Evolutionary conservation across 2,888 invertebrate species (phyloP).

Genomic region (Acleris cristana): DNA sequence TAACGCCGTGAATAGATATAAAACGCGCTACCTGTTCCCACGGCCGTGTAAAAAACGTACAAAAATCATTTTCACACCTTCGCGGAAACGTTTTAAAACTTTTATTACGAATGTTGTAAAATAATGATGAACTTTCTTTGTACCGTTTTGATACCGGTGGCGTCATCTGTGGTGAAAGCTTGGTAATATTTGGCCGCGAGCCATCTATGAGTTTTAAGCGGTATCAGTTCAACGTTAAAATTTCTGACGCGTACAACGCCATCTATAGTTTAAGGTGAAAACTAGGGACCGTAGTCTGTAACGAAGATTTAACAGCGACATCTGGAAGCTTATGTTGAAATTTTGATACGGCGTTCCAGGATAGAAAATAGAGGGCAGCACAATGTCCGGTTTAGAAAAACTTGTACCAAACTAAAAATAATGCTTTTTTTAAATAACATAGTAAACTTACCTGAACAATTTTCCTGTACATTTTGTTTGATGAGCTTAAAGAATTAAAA

Average conservation of each 20-base stretch:
- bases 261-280: conserved; percentile 7
- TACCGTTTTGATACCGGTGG: conserved; percentile 41
- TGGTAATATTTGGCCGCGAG: conserved; percentile 32
- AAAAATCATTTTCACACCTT: conserved; percentile 82
- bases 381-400: neutral
- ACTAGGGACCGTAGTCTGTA: neutral
- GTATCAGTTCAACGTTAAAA: neutral
- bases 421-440: no score
- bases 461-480: conserved; percentile 2
- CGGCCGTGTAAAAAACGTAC: conserved; percentile 68
- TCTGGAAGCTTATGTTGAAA: neutral
- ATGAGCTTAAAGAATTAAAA: no score
- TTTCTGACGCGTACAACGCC: neutral
- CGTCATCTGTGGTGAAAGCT: conserved; percentile 58
- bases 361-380: conserved; percentile 19
- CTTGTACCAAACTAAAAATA: neutral
- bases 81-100: conserved; percentile 72
- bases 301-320: conserved; percentile 5
- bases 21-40: conserved; percentile 70
- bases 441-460: conserved; percentile 3
- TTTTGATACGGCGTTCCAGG: neutral
- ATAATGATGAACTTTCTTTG: conserved; percentile 74
- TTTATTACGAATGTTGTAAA: conserved; percentile 78
- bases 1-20: conserved; percentile 39
- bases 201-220: conserved; percentile 44